phyloP scores from a whole-genome alignment of 2,113 vertebrate genomes.

The Oncorhynchus keta region DNA sequence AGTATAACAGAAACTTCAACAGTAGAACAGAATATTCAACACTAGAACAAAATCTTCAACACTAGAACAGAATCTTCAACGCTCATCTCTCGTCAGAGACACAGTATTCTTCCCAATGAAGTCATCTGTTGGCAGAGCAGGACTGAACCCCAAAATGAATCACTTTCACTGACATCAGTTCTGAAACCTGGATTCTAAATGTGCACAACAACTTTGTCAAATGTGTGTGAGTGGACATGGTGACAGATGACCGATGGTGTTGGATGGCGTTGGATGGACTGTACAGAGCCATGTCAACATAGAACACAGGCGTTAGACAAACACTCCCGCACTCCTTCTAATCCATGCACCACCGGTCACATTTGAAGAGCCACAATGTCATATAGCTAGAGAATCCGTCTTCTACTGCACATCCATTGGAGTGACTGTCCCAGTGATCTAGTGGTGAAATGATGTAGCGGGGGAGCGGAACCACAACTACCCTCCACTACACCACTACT shows the following conservation, averaged over 20 bases:
- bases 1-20: too few species aligned
- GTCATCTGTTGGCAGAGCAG: background rate
- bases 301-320: conserved; percentile 14
- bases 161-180: background rate
- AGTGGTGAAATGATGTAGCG: too few species aligned
- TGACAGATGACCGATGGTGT: background rate
- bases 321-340: conserved; percentile 3
- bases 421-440: too few species aligned
- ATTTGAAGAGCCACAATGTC: background rate
- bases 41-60: too few species aligned
- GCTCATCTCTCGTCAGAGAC: too few species aligned
- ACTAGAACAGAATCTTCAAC: too few species aligned
- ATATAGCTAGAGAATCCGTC: background rate
- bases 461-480: too few species aligned
- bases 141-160: background rate
- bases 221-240: background rate
- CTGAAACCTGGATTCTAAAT: background rate
- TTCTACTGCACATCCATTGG: too few species aligned
- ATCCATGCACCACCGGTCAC: background rate
- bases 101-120: background rate
- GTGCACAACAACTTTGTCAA: background rate
- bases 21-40: too few species aligned
- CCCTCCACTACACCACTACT: too few species aligned
- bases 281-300: background rate
- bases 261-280: background rate